Evolutionary conservation across 1,140 invertebrate genomes (phyloP), one percentile per base, ranked within the genome.

Genomic region (Lepidurus arcticus): DNA sequence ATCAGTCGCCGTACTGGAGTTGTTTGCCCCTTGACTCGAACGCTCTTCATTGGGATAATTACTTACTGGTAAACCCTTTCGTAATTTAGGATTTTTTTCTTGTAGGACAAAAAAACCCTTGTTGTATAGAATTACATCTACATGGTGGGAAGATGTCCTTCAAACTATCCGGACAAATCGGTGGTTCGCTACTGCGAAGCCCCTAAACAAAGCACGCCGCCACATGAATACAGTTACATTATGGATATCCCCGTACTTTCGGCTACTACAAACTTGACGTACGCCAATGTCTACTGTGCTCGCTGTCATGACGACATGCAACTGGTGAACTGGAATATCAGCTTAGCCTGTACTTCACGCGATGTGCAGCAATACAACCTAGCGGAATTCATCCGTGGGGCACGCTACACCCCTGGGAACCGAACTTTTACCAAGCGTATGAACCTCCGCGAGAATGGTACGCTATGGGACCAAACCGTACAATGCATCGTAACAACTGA

Each of bases 221-320:
- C 7, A 43, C 44, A 65, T 24, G 47, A 65, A 16, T 80, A 80
- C 47, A 44, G 65, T 44, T 80, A 80, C 73, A 10, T 45, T 9
- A 65, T 80, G 10, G 79, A 80, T 47, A 42, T 80, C 13, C 79
- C 79, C n/a, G 79, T 80, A 9, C 74, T 77, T 11, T 77, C 75
- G 7, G 45, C 74, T 44, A 21, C 10, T 42, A 77, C 76, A 21
- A 80, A 78, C 73, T n/a, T 73, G 42, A 80, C 79, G 3, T 84
- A 84, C 76, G 80, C 78, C 73, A 84, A 84, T 73, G 79, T 84
- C 8, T 84, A 80, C 78, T 84, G 84, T 78, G 83, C 84, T 7
- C 73, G 79, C 8, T 84, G 84, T 75, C 80, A 84, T 73, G 77
- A 75, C n/a, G 82, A 82, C 53, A 34, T 21, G 24, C 76, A 44